A percentile compares a stretch with the other conserved stretches of the same genome.
Evolutionary conservation across 1,140 invertebrate species (phyloP).

Genomic region (Araneus ventricosus): DNA sequence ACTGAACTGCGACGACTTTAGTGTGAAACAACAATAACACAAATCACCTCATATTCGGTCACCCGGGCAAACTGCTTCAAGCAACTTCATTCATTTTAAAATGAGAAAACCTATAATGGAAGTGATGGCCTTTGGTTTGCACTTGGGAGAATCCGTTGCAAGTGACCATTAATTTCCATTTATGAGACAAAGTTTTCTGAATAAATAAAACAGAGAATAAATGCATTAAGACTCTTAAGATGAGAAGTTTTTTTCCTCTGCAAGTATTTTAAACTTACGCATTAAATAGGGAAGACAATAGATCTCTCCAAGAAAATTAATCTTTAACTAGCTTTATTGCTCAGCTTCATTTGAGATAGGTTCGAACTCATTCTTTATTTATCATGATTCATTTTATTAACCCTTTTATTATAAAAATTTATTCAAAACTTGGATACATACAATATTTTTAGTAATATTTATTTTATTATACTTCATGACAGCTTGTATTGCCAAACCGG

Average conservation of each 20-base stretch:
- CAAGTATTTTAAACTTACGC: not conserved
- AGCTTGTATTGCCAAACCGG: too few species aligned
- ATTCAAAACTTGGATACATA: too few species aligned
- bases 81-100: conserved; percentile 52
- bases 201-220: not conserved
- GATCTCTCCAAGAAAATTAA: too few species aligned
- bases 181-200: conserved; percentile 18
- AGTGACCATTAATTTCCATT: conserved; percentile 36
- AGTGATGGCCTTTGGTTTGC: not conserved
- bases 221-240: not conserved
- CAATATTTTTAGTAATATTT: too few species aligned
- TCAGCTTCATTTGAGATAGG: too few species aligned
- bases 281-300: not conserved
- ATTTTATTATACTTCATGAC: too few species aligned
- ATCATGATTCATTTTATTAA: too few species aligned
- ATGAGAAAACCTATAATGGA: conserved; percentile 59
- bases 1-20: conserved; percentile 66
- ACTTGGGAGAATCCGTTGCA: not conserved
- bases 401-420: too few species aligned
- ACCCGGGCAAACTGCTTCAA: conserved; percentile 54
- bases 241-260: not conserved
- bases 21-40: conserved; percentile 63
- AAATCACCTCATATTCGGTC: conserved; percentile 68
- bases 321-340: too few species aligned
- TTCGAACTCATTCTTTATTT: too few species aligned